Evolutionary conservation across 1,140 invertebrate genomes (phyloP).

Genomic region (Drosophila fuyamai): DNA sequence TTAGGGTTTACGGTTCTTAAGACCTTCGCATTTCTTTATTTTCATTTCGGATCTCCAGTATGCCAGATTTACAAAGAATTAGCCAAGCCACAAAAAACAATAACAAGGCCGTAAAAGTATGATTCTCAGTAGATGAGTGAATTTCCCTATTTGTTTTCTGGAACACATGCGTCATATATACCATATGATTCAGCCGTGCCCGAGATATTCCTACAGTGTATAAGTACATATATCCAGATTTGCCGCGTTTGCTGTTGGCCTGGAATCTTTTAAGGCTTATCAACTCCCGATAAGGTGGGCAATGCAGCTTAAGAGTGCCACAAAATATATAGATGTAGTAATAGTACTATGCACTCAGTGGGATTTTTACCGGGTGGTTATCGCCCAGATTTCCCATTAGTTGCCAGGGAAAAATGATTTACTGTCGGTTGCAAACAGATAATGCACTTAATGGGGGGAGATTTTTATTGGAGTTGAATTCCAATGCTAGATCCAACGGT

Average conservation of each 20-base stretch:
- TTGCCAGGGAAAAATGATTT: conserved; percentile 12
- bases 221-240: conserved; percentile 4
- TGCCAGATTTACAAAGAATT: conserved; percentile 25
- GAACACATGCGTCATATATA: conserved; percentile 35
- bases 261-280: conserved; percentile 24
- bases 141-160: conserved; percentile 46
- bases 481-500: background rate
- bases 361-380: background rate
- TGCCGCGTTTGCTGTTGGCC: conserved; percentile 18
- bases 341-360: background rate
- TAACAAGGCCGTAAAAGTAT: conserved; percentile 33
- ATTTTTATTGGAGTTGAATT: conserved; percentile 13
- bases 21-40: conserved; percentile 9
- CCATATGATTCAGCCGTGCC: conserved; percentile 23
- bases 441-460: conserved; percentile 6
- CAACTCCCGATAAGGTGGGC: conserved; percentile 10
- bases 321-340: conserved; percentile 9
- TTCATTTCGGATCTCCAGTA: conserved; percentile 8
- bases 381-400: conserved; percentile 17
- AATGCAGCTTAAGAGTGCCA: conserved; percentile 19
- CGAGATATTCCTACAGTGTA: background rate
- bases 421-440: background rate
- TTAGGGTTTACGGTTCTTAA: background rate
- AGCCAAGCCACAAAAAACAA: conserved; percentile 9
- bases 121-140: conserved; percentile 11